Conservation (phyloP, 2,888 invertebrate genomes). For the Cancer borealis region DNA sequence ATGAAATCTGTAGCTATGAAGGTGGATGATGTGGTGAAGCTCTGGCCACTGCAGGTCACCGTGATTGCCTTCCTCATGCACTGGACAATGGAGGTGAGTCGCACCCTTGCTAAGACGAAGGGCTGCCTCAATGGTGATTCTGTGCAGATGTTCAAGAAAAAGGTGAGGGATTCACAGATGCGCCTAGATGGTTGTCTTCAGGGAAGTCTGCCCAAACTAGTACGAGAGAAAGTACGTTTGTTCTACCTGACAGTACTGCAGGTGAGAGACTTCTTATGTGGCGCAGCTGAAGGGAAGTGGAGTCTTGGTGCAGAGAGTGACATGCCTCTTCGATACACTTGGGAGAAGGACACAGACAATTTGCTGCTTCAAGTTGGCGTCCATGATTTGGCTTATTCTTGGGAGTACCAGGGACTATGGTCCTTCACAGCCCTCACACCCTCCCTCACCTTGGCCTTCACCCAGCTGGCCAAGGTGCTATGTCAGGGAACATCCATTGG, state of each 20-base stretch:
- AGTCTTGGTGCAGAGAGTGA: constrained; percentile 54
- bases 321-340: constrained; percentile 53
- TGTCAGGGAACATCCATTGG: constrained; percentile 51
- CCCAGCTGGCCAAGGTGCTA: constrained; percentile 55
- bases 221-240: constrained; percentile 64
- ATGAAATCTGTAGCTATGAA: constrained; percentile 72
- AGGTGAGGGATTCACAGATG: constrained; percentile 59
- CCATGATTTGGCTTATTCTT: constrained; percentile 64
- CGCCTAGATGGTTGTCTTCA: constrained; percentile 65
- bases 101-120: constrained; percentile 66
- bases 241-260: constrained; percentile 68
- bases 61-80: constrained; percentile 63
- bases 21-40: constrained; percentile 73
- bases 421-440: constrained; percentile 62
- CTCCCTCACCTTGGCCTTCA: constrained; percentile 39
- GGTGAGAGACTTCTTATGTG: constrained; percentile 66
- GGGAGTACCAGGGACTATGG: constrained; percentile 73
- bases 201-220: constrained; percentile 65
- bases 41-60: constrained; percentile 73
- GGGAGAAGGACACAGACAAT: constrained; percentile 73
- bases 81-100: constrained; percentile 66
- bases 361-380: constrained; percentile 60
- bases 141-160: constrained; percentile 65
- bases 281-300: constrained; percentile 63
- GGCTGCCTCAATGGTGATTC: constrained; percentile 63